Base-by-base conservation (phyloP, 2,888 invertebrate genomes). In the Eupithecia exiguata region DNA sequence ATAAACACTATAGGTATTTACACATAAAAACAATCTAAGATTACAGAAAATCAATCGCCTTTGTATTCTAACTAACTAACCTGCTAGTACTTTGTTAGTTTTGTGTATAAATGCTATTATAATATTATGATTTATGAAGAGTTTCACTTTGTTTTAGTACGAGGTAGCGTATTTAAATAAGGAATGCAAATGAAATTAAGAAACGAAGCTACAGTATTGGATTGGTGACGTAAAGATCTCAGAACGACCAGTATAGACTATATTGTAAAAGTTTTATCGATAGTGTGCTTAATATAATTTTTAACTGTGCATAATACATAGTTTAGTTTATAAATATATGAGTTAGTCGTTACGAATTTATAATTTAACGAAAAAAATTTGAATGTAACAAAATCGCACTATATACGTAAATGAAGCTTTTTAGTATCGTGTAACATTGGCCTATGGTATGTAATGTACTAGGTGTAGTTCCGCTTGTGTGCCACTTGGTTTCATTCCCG, bases 161-260 rank as follows among this genome's bases (percentile, higher is more conserved):
- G 81, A 82, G 78, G 84, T 86, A 85, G 84, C 84, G 80, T 82
- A 83, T 82, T 82, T 73, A 75, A 77, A 74, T 72, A 79, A 76
- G 82, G 75, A 78, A 78, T 80, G 81, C 43, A 74, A 67, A 72
- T 43, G 63, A 74, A 76, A 70, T 77, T 43, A 74, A 77, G 71
- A 73, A 70, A 74, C 49, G 83, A 81, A 78, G 83, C 79, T 78
- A 85, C 89, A 90, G 89, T 89, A 90, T 90, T 90, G 88, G 86
- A 88, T 84, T 87, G 89, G 88, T 88, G 87, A 87, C 87, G 88
- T 84, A 87, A 89, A 91, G 93, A 94, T 94, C 93, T 94, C 93
- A 93, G 89, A 91, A 90, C 84, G 93, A 94, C 93, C 93, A 93
- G 93, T 94, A 92, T 79, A 79, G 75, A 74, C 61, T 78, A 75